Evolutionary conservation across 1,140 invertebrate species (phyloP), one percentile per base, ranked within the genome.

Genomic region (Trichonephila inaurata): DNA sequence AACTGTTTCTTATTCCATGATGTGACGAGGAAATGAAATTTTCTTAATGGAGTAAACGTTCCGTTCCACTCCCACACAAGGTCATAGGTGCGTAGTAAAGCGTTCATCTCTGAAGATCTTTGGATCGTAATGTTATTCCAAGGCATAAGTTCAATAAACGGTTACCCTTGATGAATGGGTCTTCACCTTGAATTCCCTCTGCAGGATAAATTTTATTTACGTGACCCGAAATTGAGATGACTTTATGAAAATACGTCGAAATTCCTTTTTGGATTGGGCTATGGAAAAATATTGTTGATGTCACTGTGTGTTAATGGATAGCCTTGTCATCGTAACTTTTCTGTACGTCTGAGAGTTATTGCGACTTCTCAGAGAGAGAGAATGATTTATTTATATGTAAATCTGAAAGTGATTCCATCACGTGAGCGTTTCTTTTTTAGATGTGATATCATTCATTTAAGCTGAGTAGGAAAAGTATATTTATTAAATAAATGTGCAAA

Each of bases 41-140:
- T 85, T 51, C 51, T 28, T 83, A 83, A 83, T 83, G 51, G 82
- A 28, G 82, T 60, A 58, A n/a, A 83, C 44, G 82, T n/a, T 83
- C 51, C 5, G 21, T 44, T 83, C 21, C 40, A 60, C 82, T 33
- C 86, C 86, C 24, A 88, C 86, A 64, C 58, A 40, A 58, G 86
- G 86, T 88, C 86, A 33, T 21, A 88, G 86, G 86, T 88, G 60
- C 24, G 40, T 40, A 66, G 24, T 88, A 88, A 88, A 88, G 64
- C 24, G 16, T 3, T 28, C 24, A 60, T n/a, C 51, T 58, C 21
- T 83, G 40, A 24, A 33, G 24, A 40, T 77, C 24, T 28, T n/a
- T n/a, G 28, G 44, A 85, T 85, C 28, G 14, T 62, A 88, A 88
- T 62, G 86, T n/a, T 33, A 87, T 62, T 87, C 61, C 61, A 85